Conservation (phyloP, 2,113 vertebrate species). For the Leucopsar rothschildi region DNA sequence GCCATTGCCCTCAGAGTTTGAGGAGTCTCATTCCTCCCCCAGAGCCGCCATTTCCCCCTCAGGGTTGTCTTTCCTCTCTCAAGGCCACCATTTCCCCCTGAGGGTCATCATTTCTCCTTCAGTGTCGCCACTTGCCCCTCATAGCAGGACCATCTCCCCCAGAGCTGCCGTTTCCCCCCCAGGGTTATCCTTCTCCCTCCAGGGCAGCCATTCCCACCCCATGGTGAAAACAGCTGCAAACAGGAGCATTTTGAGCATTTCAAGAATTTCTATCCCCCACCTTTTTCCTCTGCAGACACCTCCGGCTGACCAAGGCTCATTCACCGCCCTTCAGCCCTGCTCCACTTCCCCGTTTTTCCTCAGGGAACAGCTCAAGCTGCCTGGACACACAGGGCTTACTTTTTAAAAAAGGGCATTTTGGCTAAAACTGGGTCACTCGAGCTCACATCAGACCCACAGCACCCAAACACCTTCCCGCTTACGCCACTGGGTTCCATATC, state of each 20-base stretch:
- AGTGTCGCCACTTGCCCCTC: rapidly evolving
- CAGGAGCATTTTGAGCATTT: rapidly evolving
- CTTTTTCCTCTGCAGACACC: background rate
- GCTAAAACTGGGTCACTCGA: background rate
- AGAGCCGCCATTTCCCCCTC: background rate
- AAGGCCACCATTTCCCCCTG: background rate
- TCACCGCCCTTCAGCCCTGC: no score
- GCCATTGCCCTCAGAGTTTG: background rate
- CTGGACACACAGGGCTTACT: background rate
- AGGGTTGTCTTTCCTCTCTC: background rate
- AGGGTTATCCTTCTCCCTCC: background rate
- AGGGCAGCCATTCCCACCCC: background rate
- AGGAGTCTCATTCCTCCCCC: background rate
- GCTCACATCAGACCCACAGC: background rate
- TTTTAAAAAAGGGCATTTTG: background rate
- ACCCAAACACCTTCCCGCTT: background rate
- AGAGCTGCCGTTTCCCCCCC: background rate
- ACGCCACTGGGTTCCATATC: background rate
- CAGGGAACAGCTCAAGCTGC: background rate
- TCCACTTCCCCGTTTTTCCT: background rate
- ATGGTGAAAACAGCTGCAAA: rapidly evolving
- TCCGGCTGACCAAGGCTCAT: rapidly evolving
- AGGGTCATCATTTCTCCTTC: background rate
- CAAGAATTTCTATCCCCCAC: rapidly evolving
- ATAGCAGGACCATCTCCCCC: background rate